phyloP scores from a whole-genome alignment of 1,140 invertebrate species.

The Drosophila aff. region DNA sequence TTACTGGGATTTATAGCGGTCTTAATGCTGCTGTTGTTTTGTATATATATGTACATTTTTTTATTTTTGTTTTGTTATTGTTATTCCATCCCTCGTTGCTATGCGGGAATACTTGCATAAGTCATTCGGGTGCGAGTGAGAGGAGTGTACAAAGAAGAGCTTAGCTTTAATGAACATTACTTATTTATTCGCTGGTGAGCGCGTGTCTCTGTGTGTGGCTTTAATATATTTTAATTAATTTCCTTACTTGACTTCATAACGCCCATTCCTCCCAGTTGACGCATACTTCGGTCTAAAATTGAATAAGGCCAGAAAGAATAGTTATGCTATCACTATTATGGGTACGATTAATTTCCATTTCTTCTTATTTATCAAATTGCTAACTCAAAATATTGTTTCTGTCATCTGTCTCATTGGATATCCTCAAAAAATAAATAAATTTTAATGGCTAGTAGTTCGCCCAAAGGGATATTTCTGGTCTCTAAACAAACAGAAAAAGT shows the following conservation, averaged over 20 bases:
- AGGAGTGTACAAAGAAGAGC: conserved; percentile 6
- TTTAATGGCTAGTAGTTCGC: background rate
- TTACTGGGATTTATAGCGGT: conserved; percentile 41
- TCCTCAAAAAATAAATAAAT: background rate
- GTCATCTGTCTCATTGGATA: background rate
- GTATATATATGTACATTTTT: background rate
- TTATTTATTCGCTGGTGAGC: conserved; percentile 8
- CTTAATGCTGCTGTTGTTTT: conserved; percentile 13
- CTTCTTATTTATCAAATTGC: background rate
- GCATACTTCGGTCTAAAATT: background rate
- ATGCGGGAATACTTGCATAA: conserved; percentile 29
- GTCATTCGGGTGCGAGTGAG: conserved; percentile 3
- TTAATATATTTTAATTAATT: conserved; percentile 61
- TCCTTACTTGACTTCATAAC: conserved; percentile 14
- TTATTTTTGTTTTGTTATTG: conserved; percentile 25
- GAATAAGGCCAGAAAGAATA: background rate
- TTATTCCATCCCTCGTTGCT: conserved; percentile 55
- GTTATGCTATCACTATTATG: background rate
- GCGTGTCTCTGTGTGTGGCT: conserved; percentile 26
- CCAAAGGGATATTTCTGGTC: background rate
- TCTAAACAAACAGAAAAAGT: background rate
- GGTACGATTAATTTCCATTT: background rate
- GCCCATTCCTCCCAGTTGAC: conserved; percentile 1
- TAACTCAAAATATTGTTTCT: background rate
- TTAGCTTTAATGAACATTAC: conserved; percentile 65